phyloP scores from a whole-genome alignment of 1,140 invertebrate species.

The Diorhabda carinulata region DNA sequence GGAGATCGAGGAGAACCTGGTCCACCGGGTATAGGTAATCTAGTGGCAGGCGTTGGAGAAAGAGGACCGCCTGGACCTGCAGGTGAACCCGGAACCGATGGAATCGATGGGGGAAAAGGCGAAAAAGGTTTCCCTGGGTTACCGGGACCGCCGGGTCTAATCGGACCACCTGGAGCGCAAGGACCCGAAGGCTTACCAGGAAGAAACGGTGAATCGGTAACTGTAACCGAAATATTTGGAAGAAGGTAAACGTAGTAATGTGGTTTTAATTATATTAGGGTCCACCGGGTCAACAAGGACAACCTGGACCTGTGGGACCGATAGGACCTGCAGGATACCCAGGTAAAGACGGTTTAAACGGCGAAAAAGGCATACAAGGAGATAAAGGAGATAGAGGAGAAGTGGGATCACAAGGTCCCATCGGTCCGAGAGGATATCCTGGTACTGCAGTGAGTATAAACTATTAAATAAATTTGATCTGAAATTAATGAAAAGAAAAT shows the following conservation, averaged over 20 bases:
- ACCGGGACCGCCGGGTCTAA: conserved; percentile 42
- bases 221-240: background rate
- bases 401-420: conserved; percentile 53
- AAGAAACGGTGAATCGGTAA: conserved; percentile 33
- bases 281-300: conserved; percentile 40
- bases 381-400: conserved; percentile 52
- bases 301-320: conserved; percentile 46
- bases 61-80: conserved; percentile 49
- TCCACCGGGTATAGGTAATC: conserved; percentile 51
- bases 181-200: conserved; percentile 48
- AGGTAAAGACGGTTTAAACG: conserved; percentile 51
- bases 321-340: conserved; percentile 49
- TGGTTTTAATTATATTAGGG: conserved; percentile 15
- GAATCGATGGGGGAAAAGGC: conserved; percentile 56
- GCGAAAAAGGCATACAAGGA: conserved; percentile 49
- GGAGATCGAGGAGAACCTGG: conserved; percentile 53
- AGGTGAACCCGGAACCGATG: conserved; percentile 62
- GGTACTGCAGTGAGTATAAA: conserved; percentile 48
- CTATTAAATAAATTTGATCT: background rate
- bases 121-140: conserved; percentile 53
- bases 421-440: conserved; percentile 58
- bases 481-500: background rate
- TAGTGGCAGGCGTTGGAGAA: background rate
- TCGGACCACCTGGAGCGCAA: conserved; percentile 47
- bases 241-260: conserved; percentile 16